Evolutionary conservation across 2,113 vertebrate species (phyloP).

Genomic region (Spilogale gracilis): DNA sequence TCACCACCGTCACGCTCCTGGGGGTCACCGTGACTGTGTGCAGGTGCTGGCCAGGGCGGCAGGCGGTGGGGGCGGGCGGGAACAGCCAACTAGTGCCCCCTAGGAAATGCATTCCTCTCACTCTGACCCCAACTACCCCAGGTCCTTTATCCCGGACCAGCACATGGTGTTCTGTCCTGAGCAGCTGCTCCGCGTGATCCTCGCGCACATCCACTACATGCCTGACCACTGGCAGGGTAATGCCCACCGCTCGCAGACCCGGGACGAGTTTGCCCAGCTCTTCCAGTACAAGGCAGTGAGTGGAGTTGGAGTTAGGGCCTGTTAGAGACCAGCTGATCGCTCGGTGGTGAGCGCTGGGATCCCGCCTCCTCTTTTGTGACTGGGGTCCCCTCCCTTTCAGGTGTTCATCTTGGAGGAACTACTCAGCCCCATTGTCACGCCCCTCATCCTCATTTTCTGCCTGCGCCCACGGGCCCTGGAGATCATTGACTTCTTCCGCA

Average conservation of each 20-base stretch:
- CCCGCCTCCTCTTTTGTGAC: neutral
- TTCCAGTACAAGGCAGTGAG: constrained; percentile 99
- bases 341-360: constrained; percentile 23
- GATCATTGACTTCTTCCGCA: constrained; percentile 99
- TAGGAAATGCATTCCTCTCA: neutral
- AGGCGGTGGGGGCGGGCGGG: neutral
- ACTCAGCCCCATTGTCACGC: constrained; percentile 97
- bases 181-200: constrained; percentile 97
- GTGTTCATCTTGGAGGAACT: constrained; percentile 98
- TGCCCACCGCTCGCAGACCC: constrained; percentile 97
- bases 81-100: neutral
- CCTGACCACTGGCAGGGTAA: constrained; percentile 99
- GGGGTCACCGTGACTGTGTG: constrained; percentile 97
- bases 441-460: constrained; percentile 97
- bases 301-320: constrained; percentile 83
- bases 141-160: constrained; percentile 98
- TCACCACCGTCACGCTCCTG: constrained; percentile 96
- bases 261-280: constrained; percentile 98
- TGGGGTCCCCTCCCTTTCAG: constrained; percentile 82
- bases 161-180: constrained; percentile 99
- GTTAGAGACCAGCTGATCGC: constrained; percentile 70
- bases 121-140: constrained; percentile 72
- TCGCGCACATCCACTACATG: constrained; percentile 99
- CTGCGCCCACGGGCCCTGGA: constrained; percentile 97
- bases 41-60: constrained; percentile 89